phyloP scores from a whole-genome alignment of 2,888 invertebrate genomes.

The Blastobasis lacticolella region DNA sequence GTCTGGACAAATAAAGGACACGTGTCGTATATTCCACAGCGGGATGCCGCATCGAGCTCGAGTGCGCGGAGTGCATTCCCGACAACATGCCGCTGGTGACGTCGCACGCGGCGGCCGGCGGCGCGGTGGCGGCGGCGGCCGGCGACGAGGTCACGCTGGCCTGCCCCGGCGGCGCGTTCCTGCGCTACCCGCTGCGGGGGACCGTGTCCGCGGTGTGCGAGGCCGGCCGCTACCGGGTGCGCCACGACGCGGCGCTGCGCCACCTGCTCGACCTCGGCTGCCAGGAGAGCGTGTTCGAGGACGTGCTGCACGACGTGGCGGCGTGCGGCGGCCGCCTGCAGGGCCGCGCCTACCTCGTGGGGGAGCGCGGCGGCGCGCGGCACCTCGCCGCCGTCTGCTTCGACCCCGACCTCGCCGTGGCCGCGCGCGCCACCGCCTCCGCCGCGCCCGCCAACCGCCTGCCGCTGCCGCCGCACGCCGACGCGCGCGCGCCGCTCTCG shows the following conservation, averaged over 20 bases:
- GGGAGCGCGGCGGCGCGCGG: slow-evolving; percentile 25
- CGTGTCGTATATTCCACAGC: slow-evolving; percentile 1
- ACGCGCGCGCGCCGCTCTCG: slow-evolving; percentile 39
- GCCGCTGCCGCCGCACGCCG: slow-evolving; percentile 34
- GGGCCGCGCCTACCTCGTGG: slow-evolving; percentile 50
- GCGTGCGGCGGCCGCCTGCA: slow-evolving; percentile 45
- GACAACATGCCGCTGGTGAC: slow-evolving; percentile 62
- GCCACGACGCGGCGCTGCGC: slow-evolving; percentile 27
- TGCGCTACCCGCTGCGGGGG: slow-evolving; percentile 38
- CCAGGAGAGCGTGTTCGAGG: slow-evolving; percentile 58
- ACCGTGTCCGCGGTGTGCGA: slow-evolving; percentile 36
- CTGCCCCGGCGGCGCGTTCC: slow-evolving; percentile 51
- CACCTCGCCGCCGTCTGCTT: slow-evolving; percentile 56
- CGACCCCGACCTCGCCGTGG: slow-evolving; percentile 46
- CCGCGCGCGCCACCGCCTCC: slow-evolving; percentile 27
- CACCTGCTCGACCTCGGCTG: slow-evolving; percentile 61
- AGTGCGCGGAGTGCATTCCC: slow-evolving; percentile 58
- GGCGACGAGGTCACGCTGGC: slow-evolving; percentile 44
- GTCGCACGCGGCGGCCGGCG: slow-evolving; percentile 38
- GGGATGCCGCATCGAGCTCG: slow-evolving; percentile 51
- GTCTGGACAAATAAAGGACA: too few relatives aligned
- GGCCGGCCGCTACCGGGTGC: slow-evolving; percentile 41
- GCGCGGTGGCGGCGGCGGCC: slow-evolving; percentile 24
- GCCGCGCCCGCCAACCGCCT: slow-evolving; percentile 28
- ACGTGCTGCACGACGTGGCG: slow-evolving; percentile 55